Base-by-base conservation (phyloP, 2,797 vertebrate genomes). In the Lepilemur ruficaudatus region DNA sequence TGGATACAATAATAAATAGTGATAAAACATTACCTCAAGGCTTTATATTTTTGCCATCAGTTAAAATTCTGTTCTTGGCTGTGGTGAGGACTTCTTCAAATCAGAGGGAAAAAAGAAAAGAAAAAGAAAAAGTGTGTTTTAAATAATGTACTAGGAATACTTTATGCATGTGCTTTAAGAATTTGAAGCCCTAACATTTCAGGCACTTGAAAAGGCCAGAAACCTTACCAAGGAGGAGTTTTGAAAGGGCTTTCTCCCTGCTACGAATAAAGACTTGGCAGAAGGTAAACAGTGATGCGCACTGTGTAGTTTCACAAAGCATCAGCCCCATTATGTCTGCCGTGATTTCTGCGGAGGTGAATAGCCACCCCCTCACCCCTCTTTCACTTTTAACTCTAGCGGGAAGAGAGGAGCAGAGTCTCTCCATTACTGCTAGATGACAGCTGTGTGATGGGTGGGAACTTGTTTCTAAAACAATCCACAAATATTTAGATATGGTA, bases 11-110 rank as follows among this genome's bases (percentile, higher is more conserved):
- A 96, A 87, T 38, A 97, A 96, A 96, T 52, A 95, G 79, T 83
- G 97, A 96, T 93, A 97, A 95, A 52, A 87, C 32, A 76, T 72
- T 96, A 79, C 48, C 93, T 88, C 92, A 93, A 98, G 97, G 43
- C 35, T 76, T 89, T 69, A 88, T 81, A 78, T 95, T 93, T 89
- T 97, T 86, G 90, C 76, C 63, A 90, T 43, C 4, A 30, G 52
- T 23, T 98, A 93, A 98, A 96, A 93, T 92, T 90, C 92, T 93
- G 78, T 95, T 73, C 69, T 92, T 43, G 35, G 48, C 91, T 92
- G 89, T 38, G 93, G 73, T 87, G 89, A 80, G 81, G 89, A 69
- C 2, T 41, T 96, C 97, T 96, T 97, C 32, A 96, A 87, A 93
- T 63, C 30, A 59, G 15, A 67, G 57, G 23, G 28, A 9, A 20